Percentiles rank a stretch among this genome's conserved stretches.
Conservation (phyloP, 2,888 invertebrate species). For the Lycocerus yunnanus region DNA sequence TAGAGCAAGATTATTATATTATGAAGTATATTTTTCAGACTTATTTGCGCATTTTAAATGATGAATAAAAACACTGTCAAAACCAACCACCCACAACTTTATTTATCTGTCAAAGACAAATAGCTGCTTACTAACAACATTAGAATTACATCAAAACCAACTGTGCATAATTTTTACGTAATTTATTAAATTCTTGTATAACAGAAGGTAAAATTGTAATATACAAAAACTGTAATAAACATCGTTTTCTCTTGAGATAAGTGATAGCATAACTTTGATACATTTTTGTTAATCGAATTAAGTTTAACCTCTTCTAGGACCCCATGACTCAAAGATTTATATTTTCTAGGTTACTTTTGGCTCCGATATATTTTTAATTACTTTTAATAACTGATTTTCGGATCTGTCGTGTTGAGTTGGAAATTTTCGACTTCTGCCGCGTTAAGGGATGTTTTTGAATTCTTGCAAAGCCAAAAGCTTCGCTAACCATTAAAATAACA, state of each 20-base stretch:
- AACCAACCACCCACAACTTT: not conserved
- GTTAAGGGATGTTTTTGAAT: too few relatives aligned
- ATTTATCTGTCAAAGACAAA: constrained; percentile 1
- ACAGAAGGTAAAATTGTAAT: not conserved
- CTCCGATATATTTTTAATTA: too few relatives aligned
- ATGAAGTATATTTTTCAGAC: not conserved
- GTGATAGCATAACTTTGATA: not conserved
- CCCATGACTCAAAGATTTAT: too few relatives aligned
- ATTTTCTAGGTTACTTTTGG: too few relatives aligned
- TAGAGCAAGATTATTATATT: not conserved
- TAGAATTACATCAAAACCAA: not conserved
- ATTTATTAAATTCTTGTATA: not conserved
- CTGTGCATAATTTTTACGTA: not conserved
- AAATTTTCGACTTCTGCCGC: too few relatives aligned
- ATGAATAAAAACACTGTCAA: not conserved
- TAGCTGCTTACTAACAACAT: not conserved
- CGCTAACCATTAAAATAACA: too few relatives aligned
- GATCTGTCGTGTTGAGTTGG: too few relatives aligned
- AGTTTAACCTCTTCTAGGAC: too few relatives aligned
- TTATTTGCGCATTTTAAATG: not conserved
- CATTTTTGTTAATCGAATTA: too few relatives aligned
- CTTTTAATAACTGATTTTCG: too few relatives aligned
- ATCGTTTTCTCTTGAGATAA: not conserved
- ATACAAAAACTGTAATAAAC: not conserved
- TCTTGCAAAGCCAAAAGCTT: too few relatives aligned